Base-by-base conservation (phyloP, 1,140 invertebrate genomes). In the Lucilia sericata region DNA sequence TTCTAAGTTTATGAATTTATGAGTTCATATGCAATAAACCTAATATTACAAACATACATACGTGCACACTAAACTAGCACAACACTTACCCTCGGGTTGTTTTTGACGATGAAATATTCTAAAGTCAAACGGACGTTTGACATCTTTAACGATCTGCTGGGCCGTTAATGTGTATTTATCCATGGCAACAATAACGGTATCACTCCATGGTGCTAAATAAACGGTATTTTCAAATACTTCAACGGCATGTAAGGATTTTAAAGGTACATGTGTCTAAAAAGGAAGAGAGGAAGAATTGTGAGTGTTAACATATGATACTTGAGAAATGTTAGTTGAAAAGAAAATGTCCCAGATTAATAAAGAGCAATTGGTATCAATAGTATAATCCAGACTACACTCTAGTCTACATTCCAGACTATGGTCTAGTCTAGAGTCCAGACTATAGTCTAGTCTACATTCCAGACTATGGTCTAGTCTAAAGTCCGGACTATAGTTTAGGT, bases 61-160 rank as follows among this genome's bases (percentile, higher is more conserved):
- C 2, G 8, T 36, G 60, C 55, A 9, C 17, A 75, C 12, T 10
- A 19, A 55, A 55, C 10, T 55, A 82, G 21, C 19, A 60, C 4
- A 60, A 25, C n/a, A 91, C 88, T 89, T 91, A 94, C 93, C 92
- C 86, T 94, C 92, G 17, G 96, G 96, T 91, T 96, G 96, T 80
- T 94, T 91, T 89, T 95, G 95, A 82, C 94, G 91, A 89, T 97
- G 96, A 90, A 93, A 96, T 49, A 95, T 93, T 82, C 95, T 93
- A 84, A 95, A 93, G 86, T 94, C 92, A 87, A 93, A 93, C 25
- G 94, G 94, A 1, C 86, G 89, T 82, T 85, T 88, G 21, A 90
- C 87, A 86, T 90, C 85, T 84, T 84, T 78, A 4, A 87, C 42
- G 5, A 91, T 86, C 34, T 87, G 55, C 70, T 85, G 86, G 12